Evolutionary conservation across 2,797 vertebrate species (phyloP), one percentile per base, ranked within the genome.

Genomic region (Atherinosoma microstoma): DNA sequence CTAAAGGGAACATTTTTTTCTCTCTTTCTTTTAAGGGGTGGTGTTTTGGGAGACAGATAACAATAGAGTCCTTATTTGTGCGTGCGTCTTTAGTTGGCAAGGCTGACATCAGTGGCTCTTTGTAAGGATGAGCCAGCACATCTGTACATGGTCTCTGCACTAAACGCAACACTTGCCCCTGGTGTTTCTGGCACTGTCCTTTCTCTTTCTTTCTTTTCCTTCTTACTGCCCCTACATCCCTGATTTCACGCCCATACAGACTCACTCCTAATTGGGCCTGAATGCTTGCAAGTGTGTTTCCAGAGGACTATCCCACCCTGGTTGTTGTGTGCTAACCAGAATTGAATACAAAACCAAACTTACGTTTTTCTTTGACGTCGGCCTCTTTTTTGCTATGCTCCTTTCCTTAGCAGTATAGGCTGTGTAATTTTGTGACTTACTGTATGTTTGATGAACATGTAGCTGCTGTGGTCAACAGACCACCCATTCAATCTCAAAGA

Each of bases 101-200:
- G 80, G 82, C 86, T 92, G 85, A 87, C 90, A 90, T 91, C 89
- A 90, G 89, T 85, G 88, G 74, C 65, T 88, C 88, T 91, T 86
- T 91, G 86, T 91, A 84, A 83, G 81, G 85, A 87, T 83, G 76
- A 82, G 87, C 90, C 92, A 93, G 79, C 88, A 91, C 91, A 91
- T 92, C 91, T 93, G 92, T 80, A 82, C 79, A 67, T 79, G 80
- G 59, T 90, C 89, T 90, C 77, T 67, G 54, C 24, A 63, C 67
- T 45, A 75, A 89, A 81, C 80, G 84, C 76, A 85, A 53, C 80
- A 73, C 78, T 89, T 84, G 93, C 93, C 92, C 73, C 87, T 36
- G 88, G 93, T 90, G 83, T 77, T 91, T 88, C 84, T 94, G 92
- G 92, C 89, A 73, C 58, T 51, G 58, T 57, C 64, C 63, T 54